Base-by-base conservation (phyloP, 2,888 invertebrate genomes). In the Drosophila prostipennis region DNA sequence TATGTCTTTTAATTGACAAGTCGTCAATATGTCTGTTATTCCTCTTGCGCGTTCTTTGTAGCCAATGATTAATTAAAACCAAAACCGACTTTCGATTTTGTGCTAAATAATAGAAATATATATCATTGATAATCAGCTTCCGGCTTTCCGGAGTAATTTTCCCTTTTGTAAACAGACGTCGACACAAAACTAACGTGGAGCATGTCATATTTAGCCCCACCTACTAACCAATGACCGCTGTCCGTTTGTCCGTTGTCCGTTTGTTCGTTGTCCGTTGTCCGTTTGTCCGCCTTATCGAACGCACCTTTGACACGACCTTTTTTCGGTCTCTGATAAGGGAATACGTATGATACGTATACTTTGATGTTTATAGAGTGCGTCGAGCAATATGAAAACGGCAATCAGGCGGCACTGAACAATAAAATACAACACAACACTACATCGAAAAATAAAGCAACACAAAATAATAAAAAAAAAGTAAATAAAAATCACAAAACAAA, bases 281-380 rank as follows among this genome's bases (percentile, higher is more conserved):
- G 19, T n/a, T 6, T 8, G 14, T 26, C 54, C 29, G 37, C 39
- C 61, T 63, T 63, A 63, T 63, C 61, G 48, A 48, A 63, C 61
- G 48, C 51, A 82, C 79, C 86, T 82, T 72, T 82, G 70, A 85
- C 77, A 77, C 70, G 42, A 71, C 57, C 65, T 51, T 72, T 60
- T 26, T 16, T 36, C 29, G 54, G 65, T 40, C 32, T 32, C 36
- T 68, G 68, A 67, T 68, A 67, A 68, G 26, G 34, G 34, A 39
- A 14, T 29, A 32, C 65, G 36, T 19, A 19, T 29, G 29, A 29
- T 3, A 13, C 40, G 54, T 40, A 13, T 40, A 29, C 19, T 40
- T 13, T 56, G 56, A n/a, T 34, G 32, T 23, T 54, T 56, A 40
- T 23, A 40, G 39, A 56, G 57, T 57, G 57, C 57, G 57, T 57